Conservation (phyloP, 2,888 invertebrate genomes). For the Metallyticus violacea region DNA sequence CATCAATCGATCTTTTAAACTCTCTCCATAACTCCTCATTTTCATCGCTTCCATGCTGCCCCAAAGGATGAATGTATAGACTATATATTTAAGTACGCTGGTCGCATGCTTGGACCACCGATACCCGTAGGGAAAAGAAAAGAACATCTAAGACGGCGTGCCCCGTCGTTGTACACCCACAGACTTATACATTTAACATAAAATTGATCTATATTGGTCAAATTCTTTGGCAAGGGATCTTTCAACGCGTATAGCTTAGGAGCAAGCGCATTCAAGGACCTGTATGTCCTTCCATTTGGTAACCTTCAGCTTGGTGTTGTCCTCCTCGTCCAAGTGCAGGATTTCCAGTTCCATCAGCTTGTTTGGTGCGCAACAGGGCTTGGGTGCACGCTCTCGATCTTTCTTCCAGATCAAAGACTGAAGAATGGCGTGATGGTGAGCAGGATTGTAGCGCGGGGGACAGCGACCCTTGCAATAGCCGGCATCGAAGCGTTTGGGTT, state of each 20-base stretch:
- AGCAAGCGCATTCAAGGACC: conserved; percentile 70
- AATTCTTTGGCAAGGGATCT: conserved; percentile 7
- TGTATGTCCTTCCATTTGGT: conserved; percentile 69
- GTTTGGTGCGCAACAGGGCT: conserved; percentile 68
- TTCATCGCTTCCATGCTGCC: background rate
- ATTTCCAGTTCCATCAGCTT: conserved; percentile 63
- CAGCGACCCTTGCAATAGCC: conserved; percentile 69
- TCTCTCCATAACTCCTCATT: background rate
- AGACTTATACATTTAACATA: background rate
- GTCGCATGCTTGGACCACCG: background rate
- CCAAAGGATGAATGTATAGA: background rate
- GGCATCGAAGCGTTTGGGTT: conserved; percentile 68
- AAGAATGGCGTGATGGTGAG: conserved; percentile 67
- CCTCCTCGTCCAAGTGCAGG: conserved; percentile 61
- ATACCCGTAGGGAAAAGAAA: background rate
- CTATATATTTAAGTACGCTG: background rate
- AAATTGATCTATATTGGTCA: background rate
- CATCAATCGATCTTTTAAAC: background rate
- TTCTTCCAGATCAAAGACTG: conserved; percentile 66
- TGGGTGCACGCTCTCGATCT: conserved; percentile 50
- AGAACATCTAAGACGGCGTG: background rate
- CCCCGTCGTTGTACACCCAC: background rate
- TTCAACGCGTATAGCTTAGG: conserved; percentile 44
- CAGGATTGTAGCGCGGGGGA: conserved; percentile 64
- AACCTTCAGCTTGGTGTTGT: conserved; percentile 59